These are phyloP conservation scores for Ancistrus triradiatus DNA, from an alignment of 2,113 vertebrate species.

Conservation along the genomic window DNA sequence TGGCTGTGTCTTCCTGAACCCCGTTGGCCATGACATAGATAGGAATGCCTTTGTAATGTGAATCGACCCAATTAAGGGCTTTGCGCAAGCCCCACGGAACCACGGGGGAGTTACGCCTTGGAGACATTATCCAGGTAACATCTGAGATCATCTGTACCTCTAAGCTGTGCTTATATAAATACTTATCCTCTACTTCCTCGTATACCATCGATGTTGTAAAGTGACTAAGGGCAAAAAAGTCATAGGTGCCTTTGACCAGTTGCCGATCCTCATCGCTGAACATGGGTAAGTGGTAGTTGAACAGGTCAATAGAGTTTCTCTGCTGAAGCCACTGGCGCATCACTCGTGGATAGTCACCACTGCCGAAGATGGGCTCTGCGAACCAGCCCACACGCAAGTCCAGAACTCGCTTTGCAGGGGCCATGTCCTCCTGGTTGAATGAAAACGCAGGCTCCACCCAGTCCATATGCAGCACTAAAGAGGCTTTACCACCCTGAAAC, in stretches of 20 bases:
- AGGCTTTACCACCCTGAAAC: constrained; percentile 80
- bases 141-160: constrained; percentile 86
- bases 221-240: constrained; percentile 93
- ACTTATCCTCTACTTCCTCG: constrained; percentile 80
- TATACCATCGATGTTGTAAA: constrained; percentile 87
- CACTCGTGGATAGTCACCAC: constrained; percentile 81
- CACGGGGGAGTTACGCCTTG: constrained; percentile 66
- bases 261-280: constrained; percentile 80
- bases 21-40: constrained; percentile 86
- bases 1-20: constrained; percentile 75
- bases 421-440: constrained; percentile 78
- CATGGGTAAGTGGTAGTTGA: constrained; percentile 77
- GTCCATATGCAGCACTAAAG: constrained; percentile 85
- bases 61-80: constrained; percentile 70
- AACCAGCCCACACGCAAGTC: constrained; percentile 89
- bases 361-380: constrained; percentile 89
- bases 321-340: constrained; percentile 86
- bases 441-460: constrained; percentile 94
- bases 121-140: constrained; percentile 80
- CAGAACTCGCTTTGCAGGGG: constrained; percentile 80
- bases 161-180: constrained; percentile 75
- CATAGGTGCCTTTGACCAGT: constrained; percentile 82
- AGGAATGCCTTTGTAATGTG: constrained; percentile 79
- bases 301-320: constrained; percentile 68
- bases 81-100: constrained; percentile 94